These are phyloP conservation scores for Tribolium castaneum DNA, from an alignment of 1,140 invertebrate species.

Conservation along the genomic window DNA sequence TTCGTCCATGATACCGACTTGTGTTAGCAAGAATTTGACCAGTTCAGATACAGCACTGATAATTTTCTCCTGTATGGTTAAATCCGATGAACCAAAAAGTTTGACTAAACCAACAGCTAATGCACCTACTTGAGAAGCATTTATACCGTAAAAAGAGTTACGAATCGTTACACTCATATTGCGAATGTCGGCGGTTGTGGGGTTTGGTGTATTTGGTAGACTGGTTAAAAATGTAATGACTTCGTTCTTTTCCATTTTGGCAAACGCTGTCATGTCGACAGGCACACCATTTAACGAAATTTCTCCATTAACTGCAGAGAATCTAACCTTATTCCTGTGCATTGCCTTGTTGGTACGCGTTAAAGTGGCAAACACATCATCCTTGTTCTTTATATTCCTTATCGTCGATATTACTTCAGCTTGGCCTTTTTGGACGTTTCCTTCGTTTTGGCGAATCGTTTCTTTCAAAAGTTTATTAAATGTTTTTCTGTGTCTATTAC, in stretches of 20 bases:
- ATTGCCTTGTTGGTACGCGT: constrained; percentile 56
- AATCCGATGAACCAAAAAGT: constrained; percentile 18
- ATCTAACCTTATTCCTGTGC: constrained; percentile 54
- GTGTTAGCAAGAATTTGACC: neutral
- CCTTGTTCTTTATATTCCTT: constrained; percentile 54
- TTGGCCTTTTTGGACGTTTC: constrained; percentile 47
- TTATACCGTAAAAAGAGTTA: neutral
- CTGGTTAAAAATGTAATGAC: constrained; percentile 38
- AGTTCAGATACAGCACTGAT: constrained; percentile 18
- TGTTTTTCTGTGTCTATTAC: constrained; percentile 61
- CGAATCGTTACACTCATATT: neutral
- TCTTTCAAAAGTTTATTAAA: constrained; percentile 57
- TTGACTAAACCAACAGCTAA: constrained; percentile 5
- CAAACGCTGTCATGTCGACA: constrained; percentile 56
- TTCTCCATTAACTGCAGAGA: constrained; percentile 50
- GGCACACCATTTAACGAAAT: constrained; percentile 55
- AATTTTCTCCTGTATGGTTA: constrained; percentile 24
- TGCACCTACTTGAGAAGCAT: neutral
- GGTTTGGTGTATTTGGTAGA: constrained; percentile 28
- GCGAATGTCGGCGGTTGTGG: constrained; percentile 12
- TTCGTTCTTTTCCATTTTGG: constrained; percentile 46
- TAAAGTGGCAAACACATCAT: constrained; percentile 58
- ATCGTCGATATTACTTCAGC: constrained; percentile 60
- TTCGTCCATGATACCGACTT: neutral
- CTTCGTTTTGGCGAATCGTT: constrained; percentile 52